Base-by-base conservation (phyloP, 2,797 vertebrate species). In the Anguilla pacifica region DNA sequence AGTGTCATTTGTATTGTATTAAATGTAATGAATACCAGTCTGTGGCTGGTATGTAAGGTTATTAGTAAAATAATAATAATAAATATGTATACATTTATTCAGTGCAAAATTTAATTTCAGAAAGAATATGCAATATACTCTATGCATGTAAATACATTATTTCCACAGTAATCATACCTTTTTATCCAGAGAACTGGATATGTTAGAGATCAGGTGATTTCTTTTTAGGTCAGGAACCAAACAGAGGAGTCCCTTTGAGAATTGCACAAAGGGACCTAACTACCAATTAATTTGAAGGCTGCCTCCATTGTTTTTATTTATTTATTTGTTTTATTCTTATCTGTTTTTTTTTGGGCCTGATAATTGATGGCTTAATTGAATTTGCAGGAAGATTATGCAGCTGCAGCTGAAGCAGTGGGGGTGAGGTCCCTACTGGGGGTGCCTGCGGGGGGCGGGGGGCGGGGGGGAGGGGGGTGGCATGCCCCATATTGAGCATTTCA, bases 251-350 rank as follows among this genome's bases (percentile, higher is more conserved):
- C 46, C 67, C 67, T 88, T 86, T 86, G 84, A 85, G 87, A 46
- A 84, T 84, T 51, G 59, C 83, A 81, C 6, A 77, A 90, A 90
- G 61, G 39, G 91, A 87, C 85, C 86, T 90, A 88, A 86, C 87
- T 91, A 89, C 87, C 90, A 91, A 89, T 92, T 90, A 93, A 91
- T 93, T 90, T 91, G 91, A 93, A 90, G 93, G 90, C 89, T 88
- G 67, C 72, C 84, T 89, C 88, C 84, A 89, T 92, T 92, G 90
- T 91, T 92, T 86, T 87, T 89, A 91, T 91, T 89, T 67, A 88
- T 85, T 83, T 82, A 55, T 83, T 86, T 91, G 91, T 91, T 91
- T 90, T 39, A 39, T 39, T 39, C 39, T 39, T 39, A 39, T 39
- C 39, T 39, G 39, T n/a, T 35, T 39, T 39, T 35, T 39, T 39